A percentile compares a stretch with the other conserved stretches of the same genome.
These are phyloP conservation scores for Nilaparvata lugens DNA, from an alignment of 1,140 invertebrate species.

Conservation along the genomic window DNA sequence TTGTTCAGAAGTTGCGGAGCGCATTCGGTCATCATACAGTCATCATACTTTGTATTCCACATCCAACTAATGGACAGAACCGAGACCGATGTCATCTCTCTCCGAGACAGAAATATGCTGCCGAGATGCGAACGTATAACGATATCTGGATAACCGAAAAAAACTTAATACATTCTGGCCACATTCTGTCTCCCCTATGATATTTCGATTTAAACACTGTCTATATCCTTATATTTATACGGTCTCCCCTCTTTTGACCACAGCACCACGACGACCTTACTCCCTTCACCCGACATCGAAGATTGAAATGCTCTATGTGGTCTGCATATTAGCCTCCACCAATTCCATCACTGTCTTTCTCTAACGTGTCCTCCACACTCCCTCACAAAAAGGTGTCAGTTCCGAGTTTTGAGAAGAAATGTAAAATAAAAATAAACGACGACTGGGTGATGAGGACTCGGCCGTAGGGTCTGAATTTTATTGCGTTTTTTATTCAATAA, in stretches of 20 bases:
- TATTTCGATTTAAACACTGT: slow-evolving; percentile 5
- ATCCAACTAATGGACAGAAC: no score
- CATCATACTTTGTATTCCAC: no score
- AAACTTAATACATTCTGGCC: slow-evolving; percentile 1
- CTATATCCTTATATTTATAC: slow-evolving; percentile 5
- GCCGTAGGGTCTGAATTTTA: no score
- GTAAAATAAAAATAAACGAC: no score
- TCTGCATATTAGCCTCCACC: background rate
- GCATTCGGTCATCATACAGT: no score
- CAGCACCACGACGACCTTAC: background rate
- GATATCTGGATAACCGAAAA: slow-evolving; percentile 2
- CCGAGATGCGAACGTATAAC: background rate
- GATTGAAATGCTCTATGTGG: background rate
- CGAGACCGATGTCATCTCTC: no score
- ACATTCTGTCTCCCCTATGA: background rate
- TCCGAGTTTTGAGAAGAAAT: no score
- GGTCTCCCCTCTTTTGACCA: background rate
- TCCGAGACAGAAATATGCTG: no score
- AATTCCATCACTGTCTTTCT: background rate
- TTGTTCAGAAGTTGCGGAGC: no score
- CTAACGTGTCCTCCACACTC: background rate
- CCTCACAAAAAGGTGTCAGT: background rate
- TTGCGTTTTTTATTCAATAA: no score
- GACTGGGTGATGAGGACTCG: no score
- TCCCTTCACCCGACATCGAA: background rate